Base-by-base conservation (phyloP, 2,113 vertebrate genomes). In the Lamprotornis superbus region DNA sequence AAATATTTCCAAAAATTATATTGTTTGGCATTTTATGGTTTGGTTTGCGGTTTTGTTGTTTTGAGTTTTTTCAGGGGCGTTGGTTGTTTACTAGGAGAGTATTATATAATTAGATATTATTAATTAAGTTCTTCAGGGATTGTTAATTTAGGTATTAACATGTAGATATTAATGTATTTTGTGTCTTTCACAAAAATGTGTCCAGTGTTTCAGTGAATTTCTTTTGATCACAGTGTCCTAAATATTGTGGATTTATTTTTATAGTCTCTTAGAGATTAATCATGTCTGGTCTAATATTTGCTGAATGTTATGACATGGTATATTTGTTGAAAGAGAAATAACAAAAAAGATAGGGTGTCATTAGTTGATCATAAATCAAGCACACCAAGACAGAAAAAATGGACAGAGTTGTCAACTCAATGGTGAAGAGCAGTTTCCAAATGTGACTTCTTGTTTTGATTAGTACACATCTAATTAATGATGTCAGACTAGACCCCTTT, bases 11-110 rank as follows among this genome's bases (percentile, higher is more conserved):
- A 68, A n/a, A 46, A 1, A 23, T 53, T 82, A 7, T 25, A 16
- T 33, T 44, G 8, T 44, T 37, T 31, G 7, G 3, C 6, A 19
- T 28, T 31, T 53, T 35, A 35, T 50, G 0, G 7, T 44, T 61
- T 30, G 2, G 7, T 23, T 84, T 71, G 25, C 2, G 12, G 12
- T 42, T 52, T 40, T 39, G 7, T 23, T 42, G 5, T 28, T 64
- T 74, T 47, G 6, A 1, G 4, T 12, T 31, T 46, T 46, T 31
- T 42, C 5, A 1, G 8, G 13, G 7, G 2, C 1, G n/a, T 11
- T 21, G 13, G 8, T 74, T 1, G 2, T 56, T 55, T 14, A 9
- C 42, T 46, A 46, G 6, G 3, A 37, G 2, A 40, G 3, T 18
- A 22, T 59, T 64, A 19, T 16, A 30, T 24, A 35, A 4, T 20